A percentile compares a stretch with the other conserved stretches of the same genome.
Conservation (phyloP, 2,797 vertebrate species). For the Thaleichthys pacificus region DNA sequence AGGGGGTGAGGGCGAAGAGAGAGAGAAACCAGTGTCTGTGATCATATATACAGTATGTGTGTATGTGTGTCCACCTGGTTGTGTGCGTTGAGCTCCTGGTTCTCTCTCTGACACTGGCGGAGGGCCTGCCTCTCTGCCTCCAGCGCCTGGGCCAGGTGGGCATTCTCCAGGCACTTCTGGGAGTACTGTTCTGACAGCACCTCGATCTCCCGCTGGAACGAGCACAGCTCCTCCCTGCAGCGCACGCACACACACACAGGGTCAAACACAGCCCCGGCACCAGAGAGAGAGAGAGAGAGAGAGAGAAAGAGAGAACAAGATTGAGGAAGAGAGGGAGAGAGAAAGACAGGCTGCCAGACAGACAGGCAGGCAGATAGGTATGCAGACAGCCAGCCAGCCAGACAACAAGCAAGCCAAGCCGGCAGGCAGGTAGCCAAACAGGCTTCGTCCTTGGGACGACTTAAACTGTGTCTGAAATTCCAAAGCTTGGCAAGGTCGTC, state of each 20-base stretch:
- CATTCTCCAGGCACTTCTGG: slow-evolving; percentile 84
- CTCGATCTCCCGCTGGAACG: slow-evolving; percentile 81
- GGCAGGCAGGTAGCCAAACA: slow-evolving; percentile 22
- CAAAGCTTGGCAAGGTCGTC: slow-evolving; percentile 30
- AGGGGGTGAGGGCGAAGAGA: background rate
- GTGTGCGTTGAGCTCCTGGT: slow-evolving; percentile 84
- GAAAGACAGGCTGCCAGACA: background rate
- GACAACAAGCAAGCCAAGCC: background rate
- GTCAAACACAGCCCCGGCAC: slow-evolving; percentile 18
- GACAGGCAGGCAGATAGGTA: no score
- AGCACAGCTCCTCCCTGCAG: slow-evolving; percentile 80
- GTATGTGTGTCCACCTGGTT: slow-evolving; percentile 72
- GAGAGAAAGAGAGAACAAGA: background rate
- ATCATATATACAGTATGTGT: background rate
- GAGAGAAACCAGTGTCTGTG: background rate
- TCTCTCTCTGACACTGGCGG: slow-evolving; percentile 82
- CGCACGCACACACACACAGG: no score
- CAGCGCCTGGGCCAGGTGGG: slow-evolving; percentile 82
- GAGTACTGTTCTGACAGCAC: slow-evolving; percentile 85
- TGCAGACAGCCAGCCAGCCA: background rate
- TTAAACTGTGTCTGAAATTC: slow-evolving; percentile 24
- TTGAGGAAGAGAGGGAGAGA: no score
- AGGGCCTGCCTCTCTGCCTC: slow-evolving; percentile 84
- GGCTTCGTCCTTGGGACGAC: slow-evolving; percentile 7
- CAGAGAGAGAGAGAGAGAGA: slow-evolving; percentile 10